phyloP scores from a whole-genome alignment of 2,888 invertebrate species.

The Torymus texanus region DNA sequence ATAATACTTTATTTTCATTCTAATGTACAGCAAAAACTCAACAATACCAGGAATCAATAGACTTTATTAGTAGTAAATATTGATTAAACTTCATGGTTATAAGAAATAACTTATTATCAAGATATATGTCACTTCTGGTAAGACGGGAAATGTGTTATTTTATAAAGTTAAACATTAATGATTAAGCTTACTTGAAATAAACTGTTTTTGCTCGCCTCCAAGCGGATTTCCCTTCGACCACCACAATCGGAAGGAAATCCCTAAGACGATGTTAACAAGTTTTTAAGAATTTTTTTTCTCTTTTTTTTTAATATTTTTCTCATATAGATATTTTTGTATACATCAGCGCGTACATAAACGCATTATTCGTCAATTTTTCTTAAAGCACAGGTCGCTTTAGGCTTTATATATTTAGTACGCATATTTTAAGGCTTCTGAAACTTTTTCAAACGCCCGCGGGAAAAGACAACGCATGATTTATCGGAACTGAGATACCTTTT shows the following conservation, averaged over 20 bases:
- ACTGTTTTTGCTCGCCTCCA: slow-evolving; percentile 66
- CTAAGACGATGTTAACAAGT: slow-evolving; percentile 62
- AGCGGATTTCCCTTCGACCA: slow-evolving; percentile 72
- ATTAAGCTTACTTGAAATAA: slow-evolving; percentile 66
- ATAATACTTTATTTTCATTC: slow-evolving; percentile 60
- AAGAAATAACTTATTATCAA: slow-evolving; percentile 54
- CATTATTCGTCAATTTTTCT: slow-evolving; percentile 46
- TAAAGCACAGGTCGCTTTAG: slow-evolving; percentile 41
- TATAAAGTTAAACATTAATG: slow-evolving; percentile 63
- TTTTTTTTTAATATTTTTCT: slow-evolving; percentile 61
- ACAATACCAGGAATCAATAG: slow-evolving; percentile 63
- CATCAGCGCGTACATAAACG: slow-evolving; percentile 23
- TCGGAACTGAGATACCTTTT: not conserved
- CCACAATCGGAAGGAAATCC: slow-evolving; percentile 73
- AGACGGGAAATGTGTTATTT: slow-evolving; percentile 68
- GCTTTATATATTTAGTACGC: slow-evolving; percentile 11
- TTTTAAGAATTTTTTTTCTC: slow-evolving; percentile 62
- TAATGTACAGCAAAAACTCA: slow-evolving; percentile 69
- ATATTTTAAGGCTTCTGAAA: slow-evolving; percentile 16
- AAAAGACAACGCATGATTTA: not conserved
- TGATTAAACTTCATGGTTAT: slow-evolving; percentile 39
- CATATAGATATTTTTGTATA: slow-evolving; percentile 37
- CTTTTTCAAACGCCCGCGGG: not conserved
- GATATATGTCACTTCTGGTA: slow-evolving; percentile 73
- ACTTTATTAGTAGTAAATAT: slow-evolving; percentile 49